These are phyloP conservation scores for Hylaeus anthracinus DNA, from an alignment of 1,140 invertebrate species.

Conservation along the genomic window DNA sequence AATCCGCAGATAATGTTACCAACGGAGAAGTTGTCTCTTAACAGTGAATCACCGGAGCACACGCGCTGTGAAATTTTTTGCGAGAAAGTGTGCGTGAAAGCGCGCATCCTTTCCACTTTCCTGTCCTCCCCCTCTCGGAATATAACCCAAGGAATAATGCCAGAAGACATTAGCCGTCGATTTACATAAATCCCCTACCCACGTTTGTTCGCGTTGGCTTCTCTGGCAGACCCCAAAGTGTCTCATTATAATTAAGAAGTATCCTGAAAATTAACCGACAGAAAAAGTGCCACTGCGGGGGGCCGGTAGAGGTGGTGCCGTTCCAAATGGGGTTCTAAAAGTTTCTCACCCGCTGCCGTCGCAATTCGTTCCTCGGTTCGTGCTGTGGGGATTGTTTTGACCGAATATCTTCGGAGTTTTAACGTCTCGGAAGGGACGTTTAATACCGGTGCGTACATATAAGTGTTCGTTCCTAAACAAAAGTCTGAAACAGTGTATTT, in stretches of 20 bases:
- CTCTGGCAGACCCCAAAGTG: constrained; percentile 71
- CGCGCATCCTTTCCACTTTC: neutral
- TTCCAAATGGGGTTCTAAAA: constrained; percentile 62
- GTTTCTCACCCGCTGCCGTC: constrained; percentile 36
- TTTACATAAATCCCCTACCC: constrained; percentile 76
- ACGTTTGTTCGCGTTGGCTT: constrained; percentile 37
- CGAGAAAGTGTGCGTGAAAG: neutral
- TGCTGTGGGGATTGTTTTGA: no score
- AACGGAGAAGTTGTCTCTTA: no score
- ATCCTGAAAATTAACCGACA: constrained; percentile 78
- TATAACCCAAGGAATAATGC: constrained; percentile 73
- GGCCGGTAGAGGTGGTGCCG: constrained; percentile 49
- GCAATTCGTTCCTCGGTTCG: neutral
- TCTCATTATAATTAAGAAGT: constrained; percentile 80
- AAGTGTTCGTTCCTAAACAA: no score
- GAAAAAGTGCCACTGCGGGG: constrained; percentile 66
- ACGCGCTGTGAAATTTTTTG: neutral
- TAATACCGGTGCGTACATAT: no score
- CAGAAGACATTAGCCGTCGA: constrained; percentile 79
- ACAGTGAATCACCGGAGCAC: neutral
- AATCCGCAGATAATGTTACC: no score
- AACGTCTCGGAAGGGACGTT: no score
- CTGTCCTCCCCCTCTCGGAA: neutral
- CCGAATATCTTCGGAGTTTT: no score
- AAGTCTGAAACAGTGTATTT: no score